phyloP scores from a whole-genome alignment of 2,113 vertebrate species.

The Corythornis madagascariensis region DNA sequence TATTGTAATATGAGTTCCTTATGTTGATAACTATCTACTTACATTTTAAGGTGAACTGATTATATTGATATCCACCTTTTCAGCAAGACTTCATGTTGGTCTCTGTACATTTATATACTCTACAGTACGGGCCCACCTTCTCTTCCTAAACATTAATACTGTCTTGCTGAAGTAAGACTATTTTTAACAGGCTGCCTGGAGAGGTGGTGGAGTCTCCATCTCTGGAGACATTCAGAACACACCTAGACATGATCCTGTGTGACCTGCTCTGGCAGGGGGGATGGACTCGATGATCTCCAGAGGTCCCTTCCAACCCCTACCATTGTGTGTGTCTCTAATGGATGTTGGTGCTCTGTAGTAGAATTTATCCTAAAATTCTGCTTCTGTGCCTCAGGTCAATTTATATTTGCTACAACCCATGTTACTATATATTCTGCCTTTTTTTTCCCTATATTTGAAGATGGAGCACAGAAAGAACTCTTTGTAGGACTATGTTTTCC shows the following conservation, averaged over 20 bases:
- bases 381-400: neutral
- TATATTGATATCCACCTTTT: neutral
- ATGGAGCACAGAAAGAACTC: neutral
- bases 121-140: neutral
- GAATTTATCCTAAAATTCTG: neutral
- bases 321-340: neutral
- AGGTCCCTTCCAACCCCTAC: no score
- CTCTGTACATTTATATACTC: neutral
- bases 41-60: neutral
- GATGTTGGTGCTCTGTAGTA: neutral
- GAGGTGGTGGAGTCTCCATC: no score
- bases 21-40: constrained; percentile 3
- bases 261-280: no score
- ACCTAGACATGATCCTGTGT: no score
- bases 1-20: constrained; percentile 32
- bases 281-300: no score
- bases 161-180: neutral
- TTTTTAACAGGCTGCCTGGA: neutral
- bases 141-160: neutral
- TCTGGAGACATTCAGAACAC: no score
- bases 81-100: neutral
- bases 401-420: neutral
- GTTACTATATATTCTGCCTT: neutral
- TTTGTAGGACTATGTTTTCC: neutral
- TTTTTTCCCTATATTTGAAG: neutral